phyloP scores from a whole-genome alignment of 1,140 invertebrate species.

The Sinonovacula constricta region DNA sequence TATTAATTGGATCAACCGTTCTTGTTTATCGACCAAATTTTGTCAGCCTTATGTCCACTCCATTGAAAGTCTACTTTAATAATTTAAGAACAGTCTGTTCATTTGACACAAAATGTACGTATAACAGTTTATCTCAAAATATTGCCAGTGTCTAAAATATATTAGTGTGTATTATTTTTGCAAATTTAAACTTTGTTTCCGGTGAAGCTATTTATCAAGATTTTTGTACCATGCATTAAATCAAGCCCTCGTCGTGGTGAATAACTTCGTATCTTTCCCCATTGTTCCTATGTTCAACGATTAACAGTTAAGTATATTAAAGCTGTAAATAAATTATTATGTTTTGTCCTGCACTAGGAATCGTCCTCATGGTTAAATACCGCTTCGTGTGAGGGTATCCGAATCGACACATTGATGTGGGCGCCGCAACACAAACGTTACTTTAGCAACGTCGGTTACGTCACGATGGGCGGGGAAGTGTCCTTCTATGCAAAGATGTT shows the following conservation, averaged over 20 bases:
- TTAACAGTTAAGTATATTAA: neutral
- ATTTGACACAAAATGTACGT: too few species aligned
- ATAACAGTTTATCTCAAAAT: too few species aligned
- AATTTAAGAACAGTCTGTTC: too few species aligned
- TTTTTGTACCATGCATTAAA: neutral
- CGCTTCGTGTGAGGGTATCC: slow-evolving; percentile 2
- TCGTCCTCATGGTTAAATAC: neutral
- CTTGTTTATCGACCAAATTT: too few species aligned
- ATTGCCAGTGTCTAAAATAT: too few species aligned
- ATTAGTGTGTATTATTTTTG: too few species aligned
- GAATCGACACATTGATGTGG: slow-evolving; percentile 50
- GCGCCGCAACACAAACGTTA: slow-evolving; percentile 14
- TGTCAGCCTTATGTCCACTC: too few species aligned
- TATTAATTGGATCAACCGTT: too few species aligned
- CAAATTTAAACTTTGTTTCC: too few species aligned
- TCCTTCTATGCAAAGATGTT: slow-evolving; percentile 30
- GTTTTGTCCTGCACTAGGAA: neutral
- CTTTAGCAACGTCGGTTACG: slow-evolving; percentile 40
- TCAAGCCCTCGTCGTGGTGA: neutral
- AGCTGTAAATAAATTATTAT: neutral
- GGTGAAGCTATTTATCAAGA: too few species aligned
- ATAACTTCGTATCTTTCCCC: neutral
- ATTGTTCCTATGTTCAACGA: neutral
- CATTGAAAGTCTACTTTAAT: too few species aligned
- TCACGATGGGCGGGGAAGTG: neutral